Percentiles rank a stretch among this genome's conserved stretches.
Conservation (phyloP, 2,888 invertebrate species). For the Hololepta plana region DNA sequence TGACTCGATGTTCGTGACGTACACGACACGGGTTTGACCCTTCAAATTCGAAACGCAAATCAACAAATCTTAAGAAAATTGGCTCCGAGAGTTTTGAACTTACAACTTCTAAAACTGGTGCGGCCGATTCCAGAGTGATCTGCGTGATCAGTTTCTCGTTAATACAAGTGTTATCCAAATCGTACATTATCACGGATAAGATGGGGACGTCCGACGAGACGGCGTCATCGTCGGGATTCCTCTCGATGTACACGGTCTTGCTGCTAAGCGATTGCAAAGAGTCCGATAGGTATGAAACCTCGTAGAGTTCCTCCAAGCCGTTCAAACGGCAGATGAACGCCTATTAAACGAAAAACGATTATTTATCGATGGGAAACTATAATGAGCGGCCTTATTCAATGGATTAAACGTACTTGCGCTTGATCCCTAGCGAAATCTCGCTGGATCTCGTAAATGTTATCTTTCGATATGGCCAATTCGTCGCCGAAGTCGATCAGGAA, state of each 20-base stretch:
- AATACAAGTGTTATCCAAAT: constrained; percentile 4
- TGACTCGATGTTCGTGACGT: constrained; percentile 23
- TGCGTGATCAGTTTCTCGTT: constrained; percentile 19
- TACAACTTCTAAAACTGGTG: constrained; percentile 16
- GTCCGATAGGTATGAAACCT: constrained; percentile 17
- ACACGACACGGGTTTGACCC: constrained; percentile 19
- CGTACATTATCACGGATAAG: constrained; percentile 24
- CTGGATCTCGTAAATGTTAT: constrained; percentile 39
- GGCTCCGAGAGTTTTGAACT: no score
- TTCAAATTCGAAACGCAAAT: no score
- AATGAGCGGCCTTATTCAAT: background rate
- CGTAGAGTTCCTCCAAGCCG: constrained; percentile 46
- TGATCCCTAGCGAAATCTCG: constrained; percentile 45
- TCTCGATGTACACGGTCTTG: constrained; percentile 27
- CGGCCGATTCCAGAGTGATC: constrained; percentile 20
- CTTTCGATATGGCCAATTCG: constrained; percentile 35
- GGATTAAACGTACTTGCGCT: constrained; percentile 37
- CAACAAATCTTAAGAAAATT: background rate
- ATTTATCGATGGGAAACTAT: background rate
- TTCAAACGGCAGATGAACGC: constrained; percentile 50
- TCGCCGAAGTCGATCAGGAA: constrained; percentile 65
- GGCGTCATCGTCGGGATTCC: no score
- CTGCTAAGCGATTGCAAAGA: constrained; percentile 31
- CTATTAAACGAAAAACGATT: constrained; percentile 19
- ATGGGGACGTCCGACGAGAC: no score